Percentiles rank a stretch among this genome's conserved stretches.
phyloP scores from a whole-genome alignment of 2,113 vertebrate species.

The Tylochromis polylepis region DNA sequence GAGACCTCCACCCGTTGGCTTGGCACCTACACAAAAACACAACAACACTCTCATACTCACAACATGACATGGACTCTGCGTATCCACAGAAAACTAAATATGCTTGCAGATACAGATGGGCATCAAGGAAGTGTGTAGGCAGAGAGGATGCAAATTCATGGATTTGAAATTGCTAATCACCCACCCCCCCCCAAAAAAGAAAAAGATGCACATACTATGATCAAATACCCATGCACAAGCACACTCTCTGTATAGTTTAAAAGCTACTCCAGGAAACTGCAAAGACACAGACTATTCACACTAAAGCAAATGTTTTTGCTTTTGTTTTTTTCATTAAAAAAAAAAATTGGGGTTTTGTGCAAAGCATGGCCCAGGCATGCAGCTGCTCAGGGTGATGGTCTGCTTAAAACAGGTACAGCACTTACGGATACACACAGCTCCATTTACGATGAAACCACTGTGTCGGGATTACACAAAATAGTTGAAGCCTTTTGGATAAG shows the following conservation, averaged over 20 bases:
- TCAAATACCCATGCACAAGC: background rate
- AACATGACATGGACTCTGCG: background rate
- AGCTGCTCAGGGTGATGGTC: constrained; percentile 3
- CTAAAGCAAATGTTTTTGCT: background rate
- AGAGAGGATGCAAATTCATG: background rate
- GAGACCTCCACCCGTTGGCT: background rate
- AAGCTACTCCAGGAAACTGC: background rate
- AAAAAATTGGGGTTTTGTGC: background rate
- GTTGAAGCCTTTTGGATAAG: constrained; percentile 4
- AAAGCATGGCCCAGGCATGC: background rate
- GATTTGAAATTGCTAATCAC: background rate
- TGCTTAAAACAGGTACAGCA: background rate
- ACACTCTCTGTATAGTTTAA: background rate
- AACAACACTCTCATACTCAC: background rate
- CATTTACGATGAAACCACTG: background rate
- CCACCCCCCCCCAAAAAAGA: background rate
- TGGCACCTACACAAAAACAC: background rate
- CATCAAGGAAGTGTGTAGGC: background rate
- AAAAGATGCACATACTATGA: background rate
- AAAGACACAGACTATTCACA: background rate
- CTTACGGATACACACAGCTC: background rate
- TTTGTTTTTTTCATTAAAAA: background rate
- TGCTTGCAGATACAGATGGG: background rate
- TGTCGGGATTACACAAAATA: constrained; percentile 14
- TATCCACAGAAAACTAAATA: background rate